phyloP scores from a whole-genome alignment of 2,113 vertebrate genomes.

The Gymnorhina tibicen region DNA sequence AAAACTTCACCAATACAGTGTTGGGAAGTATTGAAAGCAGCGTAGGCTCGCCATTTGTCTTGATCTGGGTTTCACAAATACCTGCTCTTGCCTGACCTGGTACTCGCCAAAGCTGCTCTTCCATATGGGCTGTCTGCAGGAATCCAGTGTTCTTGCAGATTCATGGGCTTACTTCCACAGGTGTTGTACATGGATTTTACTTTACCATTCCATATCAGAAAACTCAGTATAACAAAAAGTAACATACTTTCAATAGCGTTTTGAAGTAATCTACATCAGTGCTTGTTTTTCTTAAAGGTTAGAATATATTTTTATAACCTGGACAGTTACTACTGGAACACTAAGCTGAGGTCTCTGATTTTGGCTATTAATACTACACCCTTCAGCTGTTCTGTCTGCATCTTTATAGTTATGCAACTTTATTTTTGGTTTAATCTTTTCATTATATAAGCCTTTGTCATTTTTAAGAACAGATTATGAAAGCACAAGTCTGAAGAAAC shows the following conservation, averaged over 20 bases:
- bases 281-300: background rate
- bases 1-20: accelerated
- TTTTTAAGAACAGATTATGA: slow-evolving; percentile 17
- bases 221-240: background rate
- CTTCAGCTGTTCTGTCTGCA: slow-evolving; percentile 26
- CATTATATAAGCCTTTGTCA: slow-evolving; percentile 24
- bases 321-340: background rate
- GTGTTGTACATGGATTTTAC: background rate
- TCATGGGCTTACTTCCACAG: background rate
- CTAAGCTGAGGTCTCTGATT: background rate
- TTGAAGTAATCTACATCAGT: background rate
- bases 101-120: background rate
- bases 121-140: background rate
- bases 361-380: background rate
- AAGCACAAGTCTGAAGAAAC: background rate
- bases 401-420: slow-evolving; percentile 44
- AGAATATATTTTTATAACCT: background rate
- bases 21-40: background rate
- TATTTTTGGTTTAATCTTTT: slow-evolving; percentile 3
- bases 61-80: background rate
- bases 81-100: background rate
- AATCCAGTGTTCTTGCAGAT: background rate
- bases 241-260: accelerated
- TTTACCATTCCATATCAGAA: background rate
- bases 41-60: background rate